These are phyloP conservation scores for Sycophila sp. DNA, from an alignment of 1,140 invertebrate species.

Conservation along the genomic window DNA sequence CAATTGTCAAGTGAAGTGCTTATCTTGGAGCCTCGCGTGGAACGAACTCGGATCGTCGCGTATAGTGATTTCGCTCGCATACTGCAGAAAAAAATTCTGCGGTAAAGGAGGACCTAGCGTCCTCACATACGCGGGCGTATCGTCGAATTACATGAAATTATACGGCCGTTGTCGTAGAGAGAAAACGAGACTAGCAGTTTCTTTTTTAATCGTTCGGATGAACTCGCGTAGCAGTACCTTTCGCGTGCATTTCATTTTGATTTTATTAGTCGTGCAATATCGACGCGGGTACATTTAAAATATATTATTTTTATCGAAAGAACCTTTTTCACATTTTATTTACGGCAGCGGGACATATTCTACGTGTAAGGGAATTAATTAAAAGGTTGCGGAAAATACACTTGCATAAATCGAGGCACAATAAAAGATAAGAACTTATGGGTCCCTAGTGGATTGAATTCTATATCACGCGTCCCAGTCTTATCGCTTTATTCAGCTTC, in stretches of 20 bases:
- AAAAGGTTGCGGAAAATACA: too few relatives aligned
- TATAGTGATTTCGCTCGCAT: too few relatives aligned
- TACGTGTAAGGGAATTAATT: too few relatives aligned
- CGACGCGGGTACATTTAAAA: too few relatives aligned
- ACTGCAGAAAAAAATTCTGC: conserved; percentile 5
- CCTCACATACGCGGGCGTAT: neutral
- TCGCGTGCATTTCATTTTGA: too few relatives aligned
- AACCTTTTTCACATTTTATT: too few relatives aligned
- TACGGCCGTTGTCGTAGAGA: conserved; percentile 19
- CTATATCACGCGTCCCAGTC: neutral
- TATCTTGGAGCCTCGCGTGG: conserved; percentile 12
- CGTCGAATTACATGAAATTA: conserved; percentile 33
- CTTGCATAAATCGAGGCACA: neutral
- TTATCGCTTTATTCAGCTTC: conserved; percentile 32
- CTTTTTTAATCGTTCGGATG: conserved; percentile 10
- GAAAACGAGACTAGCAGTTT: conserved; percentile 30
- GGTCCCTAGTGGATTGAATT: neutral
- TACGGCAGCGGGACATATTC: too few relatives aligned
- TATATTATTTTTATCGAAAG: too few relatives aligned
- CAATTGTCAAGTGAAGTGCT: conserved; percentile 19
- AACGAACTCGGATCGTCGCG: conserved; percentile 7
- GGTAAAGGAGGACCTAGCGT: neutral
- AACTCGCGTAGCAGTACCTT: too few relatives aligned
- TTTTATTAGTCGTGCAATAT: too few relatives aligned
- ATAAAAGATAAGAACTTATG: neutral